Evolutionary conservation across 2,797 vertebrate species (phyloP), one percentile per base, ranked within the genome.

Genomic region (Staurois parvus): DNA sequence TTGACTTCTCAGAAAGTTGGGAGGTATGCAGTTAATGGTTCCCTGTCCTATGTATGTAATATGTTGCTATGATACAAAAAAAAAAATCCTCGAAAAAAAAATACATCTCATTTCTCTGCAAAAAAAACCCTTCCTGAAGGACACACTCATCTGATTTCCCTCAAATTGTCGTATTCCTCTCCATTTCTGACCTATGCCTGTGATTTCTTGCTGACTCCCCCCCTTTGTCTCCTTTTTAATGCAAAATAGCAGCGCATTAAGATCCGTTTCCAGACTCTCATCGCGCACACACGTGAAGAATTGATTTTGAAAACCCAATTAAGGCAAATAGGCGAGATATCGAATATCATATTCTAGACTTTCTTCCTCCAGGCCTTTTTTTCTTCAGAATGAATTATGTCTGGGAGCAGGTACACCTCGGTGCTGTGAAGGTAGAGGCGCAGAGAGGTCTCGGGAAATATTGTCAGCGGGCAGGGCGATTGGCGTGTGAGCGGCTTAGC

Each of bases 271-370:
- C 64, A 19, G 85, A 29, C 70, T 66, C 74, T 66, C 73, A 64
- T 48, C 24, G 72, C 34, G 24, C 24, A 75, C 72, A 78, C 79
- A 83, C 52, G 48, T 88, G 67, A 80, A 79, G 80, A 85, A 88
- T 79, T 85, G 79, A 83, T 88, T 83, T 67, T 86, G 70, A 83
- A 88, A 88, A 85, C 75, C 75, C 76, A 85, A 85, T 82, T 85
- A 85, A 88, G 66, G 67, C 73, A 82, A 86, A 86, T 86, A 64
- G 79, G 64, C 75, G 48, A 78, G 85, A 72, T 86, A 86, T 86
- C 68, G 37, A 83, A 86, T 86, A 82, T 78, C 85, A 86, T 86
- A 82, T 73, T 86, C 68, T 73, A 83, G 66, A 62, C 67, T 81
- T 77, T 86, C 76, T 78, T 76, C 79, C 79, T 86, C 19, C 70